Evolutionary conservation across 2,888 invertebrate genomes (phyloP), one percentile per base, ranked within the genome.

Genomic region (Agriopis aurantiaria): DNA sequence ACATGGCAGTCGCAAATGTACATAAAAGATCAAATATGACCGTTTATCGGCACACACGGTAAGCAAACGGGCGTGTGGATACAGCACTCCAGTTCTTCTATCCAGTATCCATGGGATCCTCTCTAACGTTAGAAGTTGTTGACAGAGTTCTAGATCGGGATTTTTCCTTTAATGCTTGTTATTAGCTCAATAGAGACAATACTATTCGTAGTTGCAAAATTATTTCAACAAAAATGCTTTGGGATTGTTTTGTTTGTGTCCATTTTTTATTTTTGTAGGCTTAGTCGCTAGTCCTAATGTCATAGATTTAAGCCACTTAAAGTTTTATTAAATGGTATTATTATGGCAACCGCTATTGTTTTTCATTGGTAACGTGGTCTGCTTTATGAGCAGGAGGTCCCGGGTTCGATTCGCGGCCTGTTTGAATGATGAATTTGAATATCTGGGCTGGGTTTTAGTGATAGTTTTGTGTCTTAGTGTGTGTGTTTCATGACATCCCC

Each of bases 71-170:
- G 65, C 72, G 66, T 91, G 85, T 91, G 84, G 88, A 86, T 87
- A 83, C 67, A 88, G 87, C 91, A 83, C 91, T 91, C 79, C 79
- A 88, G 79, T 83, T 86, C 86, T 87, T 89, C 82, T 85, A 86
- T 85, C 82, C 75, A 82, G 82, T 84, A 82, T 85, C 84, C 82
- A 80, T 81, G 78, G 80, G 80, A 80, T 79, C 80, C 82, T 79
- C 81, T 79, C 78, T 49, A 51, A 57, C 52, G 75, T 69, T 74
- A 53, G 61, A 76, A 77, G 57, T 72, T 76, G 76, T 82, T 78
- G 78, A 78, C 75, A 55, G 5, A 58, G 40, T 23, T 66, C 57
- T 56, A 68, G 59, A 41, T 43, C 69, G 60, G 41, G 61, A 51
- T 61, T 63, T 69, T 61, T 45, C 55, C 59, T 61, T 51, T 12